phyloP scores from a whole-genome alignment of 1,140 invertebrate genomes.

The Heliconius hewitsoni region DNA sequence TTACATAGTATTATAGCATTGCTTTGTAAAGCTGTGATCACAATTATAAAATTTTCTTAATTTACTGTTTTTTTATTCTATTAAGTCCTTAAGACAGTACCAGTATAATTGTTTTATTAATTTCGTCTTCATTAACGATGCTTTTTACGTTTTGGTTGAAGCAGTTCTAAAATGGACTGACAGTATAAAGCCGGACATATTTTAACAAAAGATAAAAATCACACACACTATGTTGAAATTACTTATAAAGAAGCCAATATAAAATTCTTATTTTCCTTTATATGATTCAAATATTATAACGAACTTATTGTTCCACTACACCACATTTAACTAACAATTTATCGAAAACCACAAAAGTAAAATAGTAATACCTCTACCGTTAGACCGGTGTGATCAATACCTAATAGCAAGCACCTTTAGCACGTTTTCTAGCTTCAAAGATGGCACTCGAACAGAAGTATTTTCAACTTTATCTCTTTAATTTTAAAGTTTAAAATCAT shows the following conservation, averaged over 20 bases:
- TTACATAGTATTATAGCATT: constrained; percentile 12
- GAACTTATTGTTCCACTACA: neutral
- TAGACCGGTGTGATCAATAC: constrained; percentile 15
- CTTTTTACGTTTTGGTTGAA: too few species aligned
- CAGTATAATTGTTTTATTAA: too few species aligned
- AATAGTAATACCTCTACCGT: constrained; percentile 17
- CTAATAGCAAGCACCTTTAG: constrained; percentile 19
- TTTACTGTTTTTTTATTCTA: neutral
- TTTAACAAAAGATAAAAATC: too few species aligned
- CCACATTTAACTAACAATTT: neutral
- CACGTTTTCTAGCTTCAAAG: constrained; percentile 19
- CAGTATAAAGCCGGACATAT: too few species aligned
- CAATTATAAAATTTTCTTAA: neutral
- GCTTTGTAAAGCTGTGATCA: neutral
- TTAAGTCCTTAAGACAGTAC: too few species aligned
- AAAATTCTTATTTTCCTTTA: neutral
- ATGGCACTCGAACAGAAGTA: neutral
- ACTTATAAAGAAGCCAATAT: too few species aligned
- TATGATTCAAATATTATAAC: neutral
- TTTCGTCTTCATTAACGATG: too few species aligned
- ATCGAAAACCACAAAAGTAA: constrained; percentile 13
- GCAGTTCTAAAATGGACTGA: too few species aligned
- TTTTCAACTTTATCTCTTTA: constrained; percentile 10
- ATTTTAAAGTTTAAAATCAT: constrained; percentile 1
- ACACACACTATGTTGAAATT: too few species aligned